Percentiles rank a stretch among this genome's conserved stretches.
Evolutionary conservation across 2,113 vertebrate species (phyloP).

Genomic region (Dicerorhinus sumatrensis): DNA sequence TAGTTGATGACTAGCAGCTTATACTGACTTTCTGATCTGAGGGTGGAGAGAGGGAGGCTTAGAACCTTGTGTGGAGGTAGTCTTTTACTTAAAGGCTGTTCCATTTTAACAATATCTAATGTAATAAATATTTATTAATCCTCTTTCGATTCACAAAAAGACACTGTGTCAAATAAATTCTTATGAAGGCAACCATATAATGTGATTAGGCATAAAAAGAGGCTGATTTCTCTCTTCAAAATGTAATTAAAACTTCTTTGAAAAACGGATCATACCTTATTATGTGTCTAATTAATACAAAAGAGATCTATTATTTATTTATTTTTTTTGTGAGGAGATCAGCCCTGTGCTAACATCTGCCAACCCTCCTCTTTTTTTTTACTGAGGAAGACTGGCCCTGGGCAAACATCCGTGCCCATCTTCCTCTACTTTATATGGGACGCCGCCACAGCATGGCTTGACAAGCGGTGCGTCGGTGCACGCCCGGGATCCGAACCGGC

Average conservation of each 20-base stretch:
- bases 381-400: too few relatives aligned
- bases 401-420: too few relatives aligned
- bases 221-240: constrained; percentile 19
- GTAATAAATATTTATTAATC: not conserved
- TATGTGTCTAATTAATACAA: not conserved
- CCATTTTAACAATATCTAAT: not conserved
- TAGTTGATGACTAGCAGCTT: not conserved
- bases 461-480: too few relatives aligned
- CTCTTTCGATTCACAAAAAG: not conserved
- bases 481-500: too few relatives aligned
- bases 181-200: not conserved
- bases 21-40: not conserved
- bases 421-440: too few relatives aligned
- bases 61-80: not conserved
- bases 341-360: too few relatives aligned
- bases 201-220: not conserved
- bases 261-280: not conserved
- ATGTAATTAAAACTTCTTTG: not conserved
- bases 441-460: too few relatives aligned
- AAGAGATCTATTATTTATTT: not conserved
- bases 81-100: not conserved
- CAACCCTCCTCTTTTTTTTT: too few relatives aligned
- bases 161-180: not conserved
- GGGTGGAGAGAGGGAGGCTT: too few relatives aligned
- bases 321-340: too few relatives aligned